Evolutionary conservation across 2,888 invertebrate species (phyloP), one percentile per base, ranked within the genome.

Genomic region (Clanis bilineata): DNA sequence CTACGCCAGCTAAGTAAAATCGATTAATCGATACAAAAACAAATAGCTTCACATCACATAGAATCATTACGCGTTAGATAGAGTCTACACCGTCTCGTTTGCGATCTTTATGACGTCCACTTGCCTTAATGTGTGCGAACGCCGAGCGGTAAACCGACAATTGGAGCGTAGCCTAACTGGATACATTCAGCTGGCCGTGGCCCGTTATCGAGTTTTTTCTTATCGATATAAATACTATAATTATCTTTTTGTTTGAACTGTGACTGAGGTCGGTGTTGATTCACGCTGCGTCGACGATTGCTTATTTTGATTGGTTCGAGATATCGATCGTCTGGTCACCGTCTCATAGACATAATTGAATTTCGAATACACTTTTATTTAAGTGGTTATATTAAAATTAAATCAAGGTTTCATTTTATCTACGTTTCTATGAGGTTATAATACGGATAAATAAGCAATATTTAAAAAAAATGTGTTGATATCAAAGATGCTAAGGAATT

Each of bases 121-220:
- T 41, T 22, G 5, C 23, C 45, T 36, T 70, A 68, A 23, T 65
- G 65, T 63, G 65, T 62, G 57, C 60, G 65, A 62, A 64, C 54
- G 61, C 56, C 62, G 73, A 80, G 69, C 85, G 80, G 79, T 80
- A 73, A 57, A 62, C 60, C 15, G 68, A 62, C 80, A 88, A 89
- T 73, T 87, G 79, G 89, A 88, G 86, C 89, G 80, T 76, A 70
- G 73, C 80, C 76, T 86, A 88, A 88, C 88, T 86, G 88, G 70
- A 69, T 62, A 68, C 69, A 68, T 72, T 67, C 69, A 71, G 67
- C 72, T 69, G 70, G 57, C 57, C 63, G 63, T 58, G 39, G 56
- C 59, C 82, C 81, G 82, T 82, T 82, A 82, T 70, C 76, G 71
- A 23, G 56, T 71, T 80, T 74, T 75, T 72, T 66, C 66, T 61